Base-by-base conservation (phyloP, 2,113 vertebrate species). In the Myanophis thanlyinensis region DNA sequence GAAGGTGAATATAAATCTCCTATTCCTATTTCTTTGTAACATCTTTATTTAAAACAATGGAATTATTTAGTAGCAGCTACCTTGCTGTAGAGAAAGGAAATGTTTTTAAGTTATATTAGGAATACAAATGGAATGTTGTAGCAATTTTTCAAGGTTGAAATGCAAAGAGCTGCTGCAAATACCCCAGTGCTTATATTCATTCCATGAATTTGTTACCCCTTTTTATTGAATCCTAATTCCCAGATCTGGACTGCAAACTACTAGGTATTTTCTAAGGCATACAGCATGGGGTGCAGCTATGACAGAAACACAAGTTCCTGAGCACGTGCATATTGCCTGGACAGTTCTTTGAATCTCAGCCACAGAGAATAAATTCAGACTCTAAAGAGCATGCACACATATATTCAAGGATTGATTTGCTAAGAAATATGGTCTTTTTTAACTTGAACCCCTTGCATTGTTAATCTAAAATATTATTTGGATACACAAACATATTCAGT, bases 1-100 rank as follows among this genome's bases (percentile, higher is more conserved):
- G 98, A 98, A 98, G 97, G 98, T 98, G 93, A 97, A 91, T 95
- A 47, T 49, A 89, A 88, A 88, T 12, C 3, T 47, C 30, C 53
- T 44, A 44, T 22, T 80, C 35, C 73, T 80, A 44, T 44, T 80
- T 20, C 44, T 80, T 80, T 44, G 22, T 80, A 40, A 40, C 3
- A 7, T 22, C n/a, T 80, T 73, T 80, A 40, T 62, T 30, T 62
- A 80, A 40, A 80, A 20, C n/a, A 80, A 40, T 80, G 15, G 67
- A 80, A 80, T n/a, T 20, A 80, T 80, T 80, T 80, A 80, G 67
- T 80, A 40, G 15, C 35, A 80, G 22, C 47, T 49, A 35, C 30
- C 59, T 49, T 62, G 3, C 46, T 27, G 46, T 35, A 46, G 40
- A 51, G 22, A 53, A 18, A 54, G 22, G 87, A 23, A 18, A 80